Base-by-base conservation (phyloP, 1,140 invertebrate genomes). In the Bicyclus anynana region DNA sequence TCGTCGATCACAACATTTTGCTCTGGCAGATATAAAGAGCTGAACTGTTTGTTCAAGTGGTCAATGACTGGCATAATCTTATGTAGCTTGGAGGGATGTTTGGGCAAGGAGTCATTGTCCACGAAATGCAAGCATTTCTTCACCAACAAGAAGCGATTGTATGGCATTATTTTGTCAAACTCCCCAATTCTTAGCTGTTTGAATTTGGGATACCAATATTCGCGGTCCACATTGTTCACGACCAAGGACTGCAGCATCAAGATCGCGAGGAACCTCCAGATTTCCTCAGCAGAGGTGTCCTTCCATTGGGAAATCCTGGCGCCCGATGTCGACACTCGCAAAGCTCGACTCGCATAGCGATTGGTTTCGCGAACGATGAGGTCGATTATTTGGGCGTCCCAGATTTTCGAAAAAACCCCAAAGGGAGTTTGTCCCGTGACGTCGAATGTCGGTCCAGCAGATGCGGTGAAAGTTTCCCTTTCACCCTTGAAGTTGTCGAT, bases 1-100 rank as follows among this genome's bases (percentile, higher is more conserved):
- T 67, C 38, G 38, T 40, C 38, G 14, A 40, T 40, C 10, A 14
- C 13, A 9, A 40, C 38, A 40, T 40, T 40, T 18, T 40, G 38
- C 38, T 40, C 13, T 3, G 38, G 38, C 5, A 40, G 23, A 42
- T 66, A 62, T 13, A 66, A 40, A 7, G 46, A 33, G 16, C 38
- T 52, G 46, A 62, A 62, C 53, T 59, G 59, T 40, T 54, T 12
- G 13, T 62, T 62, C 6, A 59, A 20, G 9, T 55, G 29, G 4
- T 38, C 18, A 5, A 59, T 48, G 1, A 62, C 47, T 6, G 64
- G 51, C 38, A 55, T 47, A 5, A 62, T 59, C 21, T 62, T 67
- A 20, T 56, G 20, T 26, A 59, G 40, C 33, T 33, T 54, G 16
- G 38, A 33, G 52, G 52, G 40, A 10, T 54, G 5, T 46, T 18